Evolutionary conservation across 1,140 invertebrate species (phyloP).

Genomic region (Muscidifurax raptorellus): DNA sequence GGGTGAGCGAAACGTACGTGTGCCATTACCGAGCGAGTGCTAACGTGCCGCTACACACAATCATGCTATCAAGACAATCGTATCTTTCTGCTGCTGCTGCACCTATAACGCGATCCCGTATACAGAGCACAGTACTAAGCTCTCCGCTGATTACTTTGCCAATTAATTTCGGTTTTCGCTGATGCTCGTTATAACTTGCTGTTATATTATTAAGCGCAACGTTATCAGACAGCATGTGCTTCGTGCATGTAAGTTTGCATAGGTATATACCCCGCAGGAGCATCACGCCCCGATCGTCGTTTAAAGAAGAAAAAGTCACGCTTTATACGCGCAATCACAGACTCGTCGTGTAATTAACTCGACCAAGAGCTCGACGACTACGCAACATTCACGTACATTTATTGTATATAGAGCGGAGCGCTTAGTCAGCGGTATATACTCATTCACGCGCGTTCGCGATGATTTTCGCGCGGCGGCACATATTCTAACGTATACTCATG

Average conservation of each 20-base stretch:
- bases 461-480: background rate
- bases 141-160: background rate
- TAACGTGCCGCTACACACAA: background rate
- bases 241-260: too few relatives aligned
- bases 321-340: too few relatives aligned
- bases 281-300: too few relatives aligned
- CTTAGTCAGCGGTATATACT: background rate
- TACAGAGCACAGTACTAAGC: background rate
- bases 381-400: too few relatives aligned
- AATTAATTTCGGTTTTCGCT: conserved; percentile 1
- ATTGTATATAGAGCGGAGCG: too few relatives aligned
- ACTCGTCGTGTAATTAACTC: conserved; percentile 20
- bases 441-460: background rate
- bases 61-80: conserved; percentile 25
- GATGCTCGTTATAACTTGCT: background rate
- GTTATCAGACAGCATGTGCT: background rate
- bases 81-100: background rate
- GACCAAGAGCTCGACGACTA: background rate
- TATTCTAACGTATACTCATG: background rate
- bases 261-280: too few relatives aligned
- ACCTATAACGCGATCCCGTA: too few relatives aligned
- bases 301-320: too few relatives aligned
- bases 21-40: background rate
- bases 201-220: background rate
- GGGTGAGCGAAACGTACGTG: background rate